Evolutionary conservation across 2,113 vertebrate genomes (phyloP), one percentile per base, ranked within the genome.

Genomic region (Eublepharis macularius): DNA sequence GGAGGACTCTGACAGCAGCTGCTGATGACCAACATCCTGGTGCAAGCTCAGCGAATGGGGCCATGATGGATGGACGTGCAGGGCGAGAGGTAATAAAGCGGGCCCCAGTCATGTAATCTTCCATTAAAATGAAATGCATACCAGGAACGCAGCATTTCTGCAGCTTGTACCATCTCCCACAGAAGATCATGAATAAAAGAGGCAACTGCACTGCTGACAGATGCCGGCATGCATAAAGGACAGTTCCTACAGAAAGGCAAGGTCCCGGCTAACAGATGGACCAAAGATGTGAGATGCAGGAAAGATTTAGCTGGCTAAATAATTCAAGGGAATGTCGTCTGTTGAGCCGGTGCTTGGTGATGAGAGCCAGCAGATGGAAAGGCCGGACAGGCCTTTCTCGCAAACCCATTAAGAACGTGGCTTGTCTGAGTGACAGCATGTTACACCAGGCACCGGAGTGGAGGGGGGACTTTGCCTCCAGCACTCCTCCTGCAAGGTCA

Each of bases 331-430:
- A 96, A 96, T 94, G 95, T 96, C 92, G 95, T 95, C 93, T 95
- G 95, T 96, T 95, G 92, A 94, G 93, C 95, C 93, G 93, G 94
- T 73, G 90, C 94, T 95, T 94, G 92, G 92, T 91, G 84, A 95
- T 94, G 93, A 93, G 93, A 95, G 91, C 96, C 96, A 97, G 96
- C 96, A 96, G 96, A 97, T 96, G 97, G 96, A 95, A 95, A 96
- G 96, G 96, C 96, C 94, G 96, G 95, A 94, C 96, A 90, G 94
- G 94, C 94, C 95, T 96, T 95, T 95, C 96, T 96, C 95, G 95
- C 94, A 96, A 96, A 96, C 93, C 95, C 96, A 96, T 95, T 95
- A 96, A 95, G 95, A 95, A 94, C 66, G 51, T 92, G 82, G 86
- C 95, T 93, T 93, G 93, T 94, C 95, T 95, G 95, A 94, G 93